Percentiles rank a stretch among this genome's conserved stretches.
Conservation (phyloP, 92 coral and sea anemone species). For the Epizoanthus stellaris region DNA sequence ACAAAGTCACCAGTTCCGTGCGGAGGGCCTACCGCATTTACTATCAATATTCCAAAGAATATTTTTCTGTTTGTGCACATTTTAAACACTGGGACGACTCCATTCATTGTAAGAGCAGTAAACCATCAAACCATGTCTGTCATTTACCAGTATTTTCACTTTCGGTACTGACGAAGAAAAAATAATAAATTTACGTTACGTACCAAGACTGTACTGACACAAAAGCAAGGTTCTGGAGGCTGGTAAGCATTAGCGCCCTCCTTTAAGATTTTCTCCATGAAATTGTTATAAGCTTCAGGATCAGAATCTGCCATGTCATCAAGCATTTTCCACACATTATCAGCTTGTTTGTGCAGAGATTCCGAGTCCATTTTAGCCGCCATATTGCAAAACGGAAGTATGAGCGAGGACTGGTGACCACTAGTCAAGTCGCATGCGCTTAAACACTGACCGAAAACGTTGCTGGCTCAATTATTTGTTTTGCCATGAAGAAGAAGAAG, state of each 20-base stretch:
- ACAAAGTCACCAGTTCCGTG: no score
- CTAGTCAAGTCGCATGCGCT: background rate
- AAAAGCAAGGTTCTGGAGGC: constrained; percentile 92
- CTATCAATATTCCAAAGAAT: no score
- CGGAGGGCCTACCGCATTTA: no score
- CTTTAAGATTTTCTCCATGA: constrained; percentile 85
- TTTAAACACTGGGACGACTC: no score
- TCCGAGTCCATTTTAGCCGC: constrained; percentile 71
- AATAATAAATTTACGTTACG: background rate
- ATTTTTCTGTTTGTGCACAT: no score
- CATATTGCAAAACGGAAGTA: constrained; percentile 58
- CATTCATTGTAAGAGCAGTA: no score
- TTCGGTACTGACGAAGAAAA: background rate
- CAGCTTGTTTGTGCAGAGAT: constrained; percentile 74
- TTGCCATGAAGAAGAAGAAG: no score
- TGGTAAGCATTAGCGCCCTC: constrained; percentile 73
- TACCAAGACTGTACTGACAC: constrained; percentile 85
- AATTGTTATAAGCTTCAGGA: constrained; percentile 85
- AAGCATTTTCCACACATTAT: constrained; percentile 93
- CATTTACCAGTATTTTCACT: background rate
- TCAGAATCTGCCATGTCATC: constrained; percentile 91
- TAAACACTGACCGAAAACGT: background rate
- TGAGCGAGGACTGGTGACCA: constrained; percentile 26
- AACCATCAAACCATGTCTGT: no score
- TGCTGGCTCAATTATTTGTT: constrained; percentile 13